These are phyloP conservation scores for Bufo bufo DNA, from an alignment of 2,113 vertebrate genomes.

Conservation along the genomic window DNA sequence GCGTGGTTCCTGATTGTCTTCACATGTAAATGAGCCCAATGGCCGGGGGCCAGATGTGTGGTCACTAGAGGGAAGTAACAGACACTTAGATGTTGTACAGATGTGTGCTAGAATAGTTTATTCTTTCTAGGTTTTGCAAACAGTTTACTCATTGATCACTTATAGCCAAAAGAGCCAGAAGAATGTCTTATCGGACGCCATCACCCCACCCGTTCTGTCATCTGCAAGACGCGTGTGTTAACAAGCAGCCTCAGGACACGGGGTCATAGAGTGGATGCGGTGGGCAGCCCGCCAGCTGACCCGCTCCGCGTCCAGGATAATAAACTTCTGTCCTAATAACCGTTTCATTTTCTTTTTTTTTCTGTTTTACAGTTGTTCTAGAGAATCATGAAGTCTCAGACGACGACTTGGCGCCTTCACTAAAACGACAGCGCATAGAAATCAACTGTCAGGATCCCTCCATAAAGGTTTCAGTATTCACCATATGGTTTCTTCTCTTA, in stretches of 20 bases:
- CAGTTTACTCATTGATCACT: constrained; percentile 26
- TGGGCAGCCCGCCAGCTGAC: background rate
- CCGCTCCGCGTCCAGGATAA: background rate
- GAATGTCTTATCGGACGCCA: background rate
- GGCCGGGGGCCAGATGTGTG: background rate
- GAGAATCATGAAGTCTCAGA: constrained; percentile 87
- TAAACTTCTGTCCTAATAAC: background rate
- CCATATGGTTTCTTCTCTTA: background rate
- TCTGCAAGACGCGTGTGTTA: background rate
- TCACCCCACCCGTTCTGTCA: constrained; percentile 17
- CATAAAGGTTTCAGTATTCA: constrained; percentile 81
- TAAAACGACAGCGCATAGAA: constrained; percentile 88
- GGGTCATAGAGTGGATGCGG: background rate
- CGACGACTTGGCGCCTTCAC: constrained; percentile 80
- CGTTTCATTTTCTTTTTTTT: background rate
- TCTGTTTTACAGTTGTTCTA: constrained; percentile 77
- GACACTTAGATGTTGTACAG: constrained; percentile 9
- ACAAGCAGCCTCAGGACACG: background rate
- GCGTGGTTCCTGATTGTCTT: background rate
- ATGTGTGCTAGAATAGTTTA: background rate
- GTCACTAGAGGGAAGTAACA: background rate
- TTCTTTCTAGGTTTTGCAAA: constrained; percentile 33
- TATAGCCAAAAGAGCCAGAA: background rate
- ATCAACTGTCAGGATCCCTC: constrained; percentile 87
- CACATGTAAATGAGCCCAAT: background rate